Base-by-base conservation (phyloP, 2,797 vertebrate species). In the Merluccius polli region DNA sequence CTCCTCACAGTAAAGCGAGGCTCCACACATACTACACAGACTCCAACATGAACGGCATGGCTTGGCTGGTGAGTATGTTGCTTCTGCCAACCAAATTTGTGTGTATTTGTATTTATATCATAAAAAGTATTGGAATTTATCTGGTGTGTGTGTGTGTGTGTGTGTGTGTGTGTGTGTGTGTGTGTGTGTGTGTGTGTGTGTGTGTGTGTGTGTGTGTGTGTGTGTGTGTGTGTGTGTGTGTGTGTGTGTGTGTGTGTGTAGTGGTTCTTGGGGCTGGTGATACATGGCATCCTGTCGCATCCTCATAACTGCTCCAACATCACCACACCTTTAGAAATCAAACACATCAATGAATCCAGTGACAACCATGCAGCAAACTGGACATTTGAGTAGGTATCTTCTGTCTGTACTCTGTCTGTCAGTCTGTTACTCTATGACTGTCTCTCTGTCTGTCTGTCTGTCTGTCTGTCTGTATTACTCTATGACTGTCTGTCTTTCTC, bases 301-400 rank as follows among this genome's bases (percentile, higher is more conserved):
- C n/a, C n/a, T n/a, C n/a, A n/a, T n/a, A n/a, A n/a, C n/a, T n/a
- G n/a, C n/a, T n/a, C n/a, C n/a, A n/a, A n/a, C n/a, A n/a, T n/a
- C n/a, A n/a, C n/a, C n/a, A n/a, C n/a, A n/a, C n/a, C n/a, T n/a
- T n/a, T n/a, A n/a, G n/a, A 11, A 0, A 24, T 82, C 27, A n/a
- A 2, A 0, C 82, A 78, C 0, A n/a, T n/a, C n/a, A n/a, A n/a
- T n/a, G n/a, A n/a, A n/a, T n/a, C n/a, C n/a, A n/a, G n/a, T n/a
- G n/a, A 4, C 1, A 35, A 70, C 0, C 79, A 81, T 7, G 3
- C 77, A 1, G 82, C 88, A 2, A 81, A 80, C 1, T 88, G 87
- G 87, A 0, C 1, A 0, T 0, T 85, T 0, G 0, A 0, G 86
- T 87, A 71, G 78, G 82, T 81, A 24, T 76, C 44, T 65, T 52